Percentiles rank a stretch among this genome's conserved stretches.
Conservation (phyloP, 2,888 invertebrate genomes). For the Hydriomena furcata region DNA sequence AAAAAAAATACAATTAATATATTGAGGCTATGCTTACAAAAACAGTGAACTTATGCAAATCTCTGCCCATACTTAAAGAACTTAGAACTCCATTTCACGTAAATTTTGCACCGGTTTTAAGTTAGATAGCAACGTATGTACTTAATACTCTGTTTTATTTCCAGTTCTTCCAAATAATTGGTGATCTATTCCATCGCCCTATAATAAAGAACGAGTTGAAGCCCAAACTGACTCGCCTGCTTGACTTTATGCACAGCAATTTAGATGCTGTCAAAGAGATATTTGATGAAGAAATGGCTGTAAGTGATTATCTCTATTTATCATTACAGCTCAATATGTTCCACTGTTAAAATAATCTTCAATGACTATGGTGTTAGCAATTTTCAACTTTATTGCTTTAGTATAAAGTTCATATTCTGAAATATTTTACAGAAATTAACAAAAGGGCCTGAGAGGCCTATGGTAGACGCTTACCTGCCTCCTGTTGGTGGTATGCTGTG, state of each 20-base stretch:
- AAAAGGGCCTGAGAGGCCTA: conserved; percentile 73
- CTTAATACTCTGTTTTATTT: too few relatives aligned
- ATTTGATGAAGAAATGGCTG: conserved; percentile 82
- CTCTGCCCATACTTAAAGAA: too few relatives aligned
- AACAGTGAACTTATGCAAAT: too few relatives aligned
- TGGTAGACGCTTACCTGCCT: conserved; percentile 88
- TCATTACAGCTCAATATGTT: too few relatives aligned
- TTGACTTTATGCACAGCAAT: conserved; percentile 86
- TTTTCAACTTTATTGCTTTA: not conserved
- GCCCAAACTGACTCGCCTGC: conserved; percentile 85
- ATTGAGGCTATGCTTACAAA: too few relatives aligned
- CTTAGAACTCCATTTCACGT: too few relatives aligned
- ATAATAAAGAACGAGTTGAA: conserved; percentile 88
- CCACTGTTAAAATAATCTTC: not conserved
- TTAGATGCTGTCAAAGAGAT: conserved; percentile 86
- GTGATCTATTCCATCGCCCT: conserved; percentile 89
- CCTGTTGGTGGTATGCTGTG: conserved; percentile 89
- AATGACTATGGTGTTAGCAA: not conserved
- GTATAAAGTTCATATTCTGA: not conserved
- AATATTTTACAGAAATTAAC: conserved; percentile 57
- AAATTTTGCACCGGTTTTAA: too few relatives aligned
- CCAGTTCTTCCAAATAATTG: conserved; percentile 89
- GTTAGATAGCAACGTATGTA: too few relatives aligned
- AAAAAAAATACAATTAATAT: too few relatives aligned
- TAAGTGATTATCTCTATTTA: conserved; percentile 40